Evolutionary conservation across 2,888 invertebrate species (phyloP), one percentile per base, ranked within the genome.

Genomic region (Melanostoma mellinum): DNA sequence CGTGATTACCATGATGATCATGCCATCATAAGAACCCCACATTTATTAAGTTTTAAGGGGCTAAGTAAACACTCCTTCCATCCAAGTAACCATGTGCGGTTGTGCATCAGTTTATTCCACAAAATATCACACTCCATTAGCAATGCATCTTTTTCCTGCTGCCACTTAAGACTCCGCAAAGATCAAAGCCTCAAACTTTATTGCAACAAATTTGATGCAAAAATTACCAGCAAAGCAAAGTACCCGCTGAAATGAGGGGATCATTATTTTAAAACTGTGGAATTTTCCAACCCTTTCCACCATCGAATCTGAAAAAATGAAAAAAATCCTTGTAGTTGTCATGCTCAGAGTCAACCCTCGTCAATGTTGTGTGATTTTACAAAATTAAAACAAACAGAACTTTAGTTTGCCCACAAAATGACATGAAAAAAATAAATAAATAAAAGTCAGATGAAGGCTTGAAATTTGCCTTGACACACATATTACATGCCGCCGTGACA

Each of bases 1-100:
- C 76, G 42, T 81, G 72, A 81, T 76, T 72, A 81, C 67, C 72
- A 76, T 72, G 76, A 76, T 72, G 76, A 76, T 81, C 60, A 60
- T 67, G 60, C 69, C 61, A 56, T 79, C 50, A 60, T 50, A 48
- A 50, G 56, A 60, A 55, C 56, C 63, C 44, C 69, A 69, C 58
- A 71, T 53, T 38, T 32, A 38, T 50, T 48, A 3, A 3, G 36
- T 30, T 33, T 53, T 48, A 44, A 30, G 75, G 20, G 48, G 46
- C 72, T 65, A 60, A 67, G 36, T 42, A 68, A 67, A 74, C 32
- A 73, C 10, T 36, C 53, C 35, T 50, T 3, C 40, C 5, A 38
- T 8, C 6, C 50, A 40, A 5, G 4, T 35, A 10, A 35, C 2
- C 40, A 44, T 5, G 52, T 40, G 20, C 20, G 1, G 20, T 20